A percentile compares a stretch with the other conserved stretches of the same genome.
phyloP scores from a whole-genome alignment of 1,140 invertebrate genomes.

The Penaeus japonicus region DNA sequence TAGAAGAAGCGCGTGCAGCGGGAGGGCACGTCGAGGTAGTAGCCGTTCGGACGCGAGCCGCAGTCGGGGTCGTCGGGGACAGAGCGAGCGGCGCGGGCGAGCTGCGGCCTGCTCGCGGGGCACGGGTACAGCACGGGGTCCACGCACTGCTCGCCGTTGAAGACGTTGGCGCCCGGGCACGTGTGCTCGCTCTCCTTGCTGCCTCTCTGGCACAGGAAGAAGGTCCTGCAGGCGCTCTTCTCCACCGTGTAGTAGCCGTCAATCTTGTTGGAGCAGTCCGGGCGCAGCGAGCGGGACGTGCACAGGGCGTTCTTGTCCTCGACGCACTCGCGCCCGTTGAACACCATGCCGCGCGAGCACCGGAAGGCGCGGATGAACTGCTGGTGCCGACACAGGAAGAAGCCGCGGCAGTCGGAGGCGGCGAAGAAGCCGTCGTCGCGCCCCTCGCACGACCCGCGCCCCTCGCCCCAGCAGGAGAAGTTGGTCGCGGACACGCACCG shows the following conservation, averaged over 20 bases:
- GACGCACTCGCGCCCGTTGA: slow-evolving; percentile 63
- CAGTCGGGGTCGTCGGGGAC: neutral
- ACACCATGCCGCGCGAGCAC: slow-evolving; percentile 63
- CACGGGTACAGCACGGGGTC: slow-evolving; percentile 65
- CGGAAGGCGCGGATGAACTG: slow-evolving; percentile 61
- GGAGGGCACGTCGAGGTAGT: slow-evolving; percentile 7
- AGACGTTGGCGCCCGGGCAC: slow-evolving; percentile 62
- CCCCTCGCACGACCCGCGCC: slow-evolving; percentile 57
- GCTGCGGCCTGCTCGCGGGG: slow-evolving; percentile 57
- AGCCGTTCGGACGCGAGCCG: neutral
- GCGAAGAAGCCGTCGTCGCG: slow-evolving; percentile 68
- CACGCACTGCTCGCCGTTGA: slow-evolving; percentile 69
- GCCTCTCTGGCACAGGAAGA: slow-evolving; percentile 58
- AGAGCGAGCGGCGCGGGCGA: slow-evolving; percentile 7
- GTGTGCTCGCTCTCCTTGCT: slow-evolving; percentile 58
- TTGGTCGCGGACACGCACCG: slow-evolving; percentile 64
- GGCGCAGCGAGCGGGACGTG: slow-evolving; percentile 23
- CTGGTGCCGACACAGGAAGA: slow-evolving; percentile 69
- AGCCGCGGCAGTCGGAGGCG: slow-evolving; percentile 68
- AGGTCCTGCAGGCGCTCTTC: slow-evolving; percentile 58
- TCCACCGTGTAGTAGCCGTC: slow-evolving; percentile 60
- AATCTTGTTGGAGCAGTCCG: slow-evolving; percentile 55
- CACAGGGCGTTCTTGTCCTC: slow-evolving; percentile 51
- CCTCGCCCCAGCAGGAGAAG: slow-evolving; percentile 63
- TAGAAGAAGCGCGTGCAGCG: slow-evolving; percentile 25